These are phyloP conservation scores for Alexandromys fortis DNA, from an alignment of 2,113 vertebrate genomes.

Conservation along the genomic window DNA sequence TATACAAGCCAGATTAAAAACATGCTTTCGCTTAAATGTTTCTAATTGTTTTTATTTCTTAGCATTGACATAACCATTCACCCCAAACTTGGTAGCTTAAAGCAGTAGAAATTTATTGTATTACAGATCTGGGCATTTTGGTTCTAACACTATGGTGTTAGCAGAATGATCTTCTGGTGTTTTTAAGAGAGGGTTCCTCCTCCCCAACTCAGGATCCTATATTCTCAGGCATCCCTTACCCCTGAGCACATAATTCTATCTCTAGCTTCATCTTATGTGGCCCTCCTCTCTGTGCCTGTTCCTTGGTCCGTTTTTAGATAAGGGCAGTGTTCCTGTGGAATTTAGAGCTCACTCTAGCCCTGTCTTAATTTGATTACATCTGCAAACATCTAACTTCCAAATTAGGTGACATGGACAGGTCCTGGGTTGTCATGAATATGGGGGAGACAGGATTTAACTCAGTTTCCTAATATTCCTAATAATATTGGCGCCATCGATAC, in stretches of 20 bases:
- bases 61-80: not conserved
- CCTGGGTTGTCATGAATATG: not conserved
- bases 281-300: not conserved
- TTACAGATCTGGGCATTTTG: not conserved
- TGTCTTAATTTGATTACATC: not conserved
- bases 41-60: not conserved
- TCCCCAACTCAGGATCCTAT: not conserved
- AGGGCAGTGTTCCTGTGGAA: not conserved
- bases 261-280: not conserved
- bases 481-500: not conserved
- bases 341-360: not conserved
- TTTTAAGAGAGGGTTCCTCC: not conserved
- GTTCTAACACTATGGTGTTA: not conserved
- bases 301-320: not conserved
- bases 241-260: not conserved
- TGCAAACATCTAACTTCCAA: constrained; percentile 8
- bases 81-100: not conserved
- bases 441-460: not conserved
- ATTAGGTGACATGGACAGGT: not conserved
- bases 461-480: not conserved
- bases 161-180: not conserved
- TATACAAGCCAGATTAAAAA: not conserved
- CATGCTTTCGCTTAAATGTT: not conserved
- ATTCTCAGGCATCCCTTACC: not conserved
- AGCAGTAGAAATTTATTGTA: not conserved